phyloP scores from a whole-genome alignment of 2,113 vertebrate genomes.

The Clarias gariepinus region DNA sequence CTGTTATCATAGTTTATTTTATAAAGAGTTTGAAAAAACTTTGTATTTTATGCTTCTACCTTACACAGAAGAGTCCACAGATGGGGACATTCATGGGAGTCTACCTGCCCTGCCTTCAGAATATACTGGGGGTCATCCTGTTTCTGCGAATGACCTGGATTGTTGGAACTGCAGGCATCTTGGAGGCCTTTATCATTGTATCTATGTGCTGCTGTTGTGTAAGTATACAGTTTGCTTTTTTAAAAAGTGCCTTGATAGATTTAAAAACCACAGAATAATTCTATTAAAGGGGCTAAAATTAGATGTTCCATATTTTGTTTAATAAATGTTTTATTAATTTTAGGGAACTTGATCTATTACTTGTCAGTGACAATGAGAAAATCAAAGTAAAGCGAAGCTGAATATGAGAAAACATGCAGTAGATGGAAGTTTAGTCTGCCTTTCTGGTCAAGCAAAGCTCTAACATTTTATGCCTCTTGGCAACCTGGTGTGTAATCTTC shows the following conservation, averaged over 20 bases:
- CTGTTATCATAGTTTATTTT: not conserved
- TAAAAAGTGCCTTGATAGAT: not conserved
- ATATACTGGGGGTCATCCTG: conserved; percentile 95
- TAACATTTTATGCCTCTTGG: conserved; percentile 53
- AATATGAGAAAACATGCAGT: conserved; percentile 36
- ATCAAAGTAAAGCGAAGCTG: not conserved
- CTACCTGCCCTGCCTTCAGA: conserved; percentile 96
- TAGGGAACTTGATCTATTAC: too few relatives aligned
- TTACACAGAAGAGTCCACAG: conserved; percentile 75
- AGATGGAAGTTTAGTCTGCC: conserved; percentile 58
- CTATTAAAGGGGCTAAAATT: not conserved
- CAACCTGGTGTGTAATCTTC: conserved; percentile 63
- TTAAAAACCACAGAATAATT: too few relatives aligned
- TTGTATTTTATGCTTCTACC: not conserved
- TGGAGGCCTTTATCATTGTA: conserved; percentile 90
- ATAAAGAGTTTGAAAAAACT: not conserved
- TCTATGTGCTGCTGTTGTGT: conserved; percentile 91
- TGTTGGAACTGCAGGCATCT: conserved; percentile 89
- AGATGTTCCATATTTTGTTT: not conserved
- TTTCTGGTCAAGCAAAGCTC: conserved; percentile 45
- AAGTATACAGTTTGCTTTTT: conserved; percentile 62
- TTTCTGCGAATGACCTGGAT: conserved; percentile 96
- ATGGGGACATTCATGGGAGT: conserved; percentile 98
- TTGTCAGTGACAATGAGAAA: not conserved
- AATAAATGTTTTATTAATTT: not conserved